A percentile compares a stretch with the other conserved stretches of the same genome.
Evolutionary conservation across 2,113 vertebrate species (phyloP).

Genomic region (Gopherus flavomarginatus): DNA sequence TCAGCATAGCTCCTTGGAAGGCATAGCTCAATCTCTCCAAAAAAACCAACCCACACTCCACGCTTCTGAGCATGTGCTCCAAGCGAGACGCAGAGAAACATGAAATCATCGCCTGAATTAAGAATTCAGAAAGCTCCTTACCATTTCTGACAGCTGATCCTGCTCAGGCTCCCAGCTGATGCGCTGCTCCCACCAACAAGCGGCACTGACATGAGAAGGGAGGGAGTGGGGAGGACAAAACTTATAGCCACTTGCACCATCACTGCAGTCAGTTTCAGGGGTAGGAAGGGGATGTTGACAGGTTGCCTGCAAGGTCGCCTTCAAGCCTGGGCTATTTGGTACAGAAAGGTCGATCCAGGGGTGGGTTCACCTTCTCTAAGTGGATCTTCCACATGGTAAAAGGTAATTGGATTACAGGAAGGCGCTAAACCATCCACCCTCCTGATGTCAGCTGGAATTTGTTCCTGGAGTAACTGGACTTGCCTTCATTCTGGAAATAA

Average conservation of each 20-base stretch:
- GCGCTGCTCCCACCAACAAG: neutral
- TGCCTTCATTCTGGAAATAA: neutral
- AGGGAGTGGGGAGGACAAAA: rapidly evolving
- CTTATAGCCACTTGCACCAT: neutral
- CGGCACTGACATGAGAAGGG: neutral
- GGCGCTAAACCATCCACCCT: neutral
- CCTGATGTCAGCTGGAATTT: neutral
- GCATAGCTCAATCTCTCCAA: neutral
- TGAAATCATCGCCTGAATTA: neutral
- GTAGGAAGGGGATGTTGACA: neutral
- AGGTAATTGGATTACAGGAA: neutral
- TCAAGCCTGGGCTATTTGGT: neutral
- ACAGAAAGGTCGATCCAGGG: neutral
- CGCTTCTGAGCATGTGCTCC: neutral
- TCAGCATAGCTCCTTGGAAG: neutral
- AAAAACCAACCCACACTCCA: neutral
- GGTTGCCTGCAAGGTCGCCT: neutral
- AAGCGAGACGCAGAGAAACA: neutral
- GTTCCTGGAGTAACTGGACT: neutral
- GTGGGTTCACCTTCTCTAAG: neutral
- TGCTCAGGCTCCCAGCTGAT: neutral
- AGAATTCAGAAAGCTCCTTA: neutral
- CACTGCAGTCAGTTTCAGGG: neutral
- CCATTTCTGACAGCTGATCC: neutral
- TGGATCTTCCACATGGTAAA: neutral